A percentile compares a stretch with the other conserved stretches of the same genome.
Conservation (phyloP, 2,888 invertebrate genomes). For the Sipha maydis region DNA sequence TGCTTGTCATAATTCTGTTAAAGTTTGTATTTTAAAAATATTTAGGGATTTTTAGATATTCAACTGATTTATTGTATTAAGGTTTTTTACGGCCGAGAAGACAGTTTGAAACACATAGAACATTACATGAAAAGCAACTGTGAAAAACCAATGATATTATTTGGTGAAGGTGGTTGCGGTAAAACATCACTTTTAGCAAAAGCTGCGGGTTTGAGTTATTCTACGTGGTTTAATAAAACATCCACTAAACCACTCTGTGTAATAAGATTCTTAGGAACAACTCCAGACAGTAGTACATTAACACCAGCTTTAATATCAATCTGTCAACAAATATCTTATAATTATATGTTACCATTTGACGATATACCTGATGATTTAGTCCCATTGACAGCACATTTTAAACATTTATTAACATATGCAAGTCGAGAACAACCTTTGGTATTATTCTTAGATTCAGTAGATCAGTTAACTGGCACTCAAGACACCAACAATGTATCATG, state of each 20-base stretch:
- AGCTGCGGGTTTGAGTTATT: slow-evolving; percentile 83
- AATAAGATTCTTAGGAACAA: slow-evolving; percentile 93
- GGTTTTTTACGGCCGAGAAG: slow-evolving; percentile 93
- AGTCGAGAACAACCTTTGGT: slow-evolving; percentile 85
- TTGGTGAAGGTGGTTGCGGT: slow-evolving; percentile 97
- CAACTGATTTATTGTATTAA: slow-evolving; percentile 65
- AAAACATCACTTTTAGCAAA: slow-evolving; percentile 96
- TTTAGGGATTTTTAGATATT: background rate
- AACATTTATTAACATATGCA: slow-evolving; percentile 87
- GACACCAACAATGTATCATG: slow-evolving; percentile 96
- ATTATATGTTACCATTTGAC: slow-evolving; percentile 89
- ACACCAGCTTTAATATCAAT: slow-evolving; percentile 94
- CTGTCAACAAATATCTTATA: slow-evolving; percentile 95
- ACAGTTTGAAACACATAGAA: slow-evolving; percentile 82
- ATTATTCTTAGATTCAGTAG: slow-evolving; percentile 94
- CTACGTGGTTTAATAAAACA: slow-evolving; percentile 74
- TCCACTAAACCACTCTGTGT: slow-evolving; percentile 85
- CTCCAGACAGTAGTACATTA: slow-evolving; percentile 94
- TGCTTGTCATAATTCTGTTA: slow-evolving; percentile 92
- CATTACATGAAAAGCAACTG: slow-evolving; percentile 85
- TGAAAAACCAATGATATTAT: slow-evolving; percentile 89
- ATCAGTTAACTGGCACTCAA: slow-evolving; percentile 93
- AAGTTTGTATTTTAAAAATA: slow-evolving; percentile 69
- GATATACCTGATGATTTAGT: slow-evolving; percentile 96
- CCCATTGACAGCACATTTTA: slow-evolving; percentile 94